Evolutionary conservation across 2,888 invertebrate genomes (phyloP), one percentile per base, ranked within the genome.

Genomic region (Protula sp.): DNA sequence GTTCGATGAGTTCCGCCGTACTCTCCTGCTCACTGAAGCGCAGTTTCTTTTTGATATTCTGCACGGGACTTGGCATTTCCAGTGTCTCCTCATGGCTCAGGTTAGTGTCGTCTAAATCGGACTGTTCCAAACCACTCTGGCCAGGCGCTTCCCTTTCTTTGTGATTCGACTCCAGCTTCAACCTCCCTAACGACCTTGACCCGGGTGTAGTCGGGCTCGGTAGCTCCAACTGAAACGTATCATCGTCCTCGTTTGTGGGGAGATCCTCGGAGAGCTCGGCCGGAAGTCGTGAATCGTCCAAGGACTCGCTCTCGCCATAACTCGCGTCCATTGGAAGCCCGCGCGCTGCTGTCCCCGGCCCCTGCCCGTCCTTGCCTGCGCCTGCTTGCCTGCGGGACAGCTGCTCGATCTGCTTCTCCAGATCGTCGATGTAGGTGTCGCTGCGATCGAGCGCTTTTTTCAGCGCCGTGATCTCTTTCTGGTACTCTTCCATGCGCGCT

Each of bases 401-500:
- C 28, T 27, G 24, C 45, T 57, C 62, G n/a, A 72, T 61, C 47
- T 74, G 70, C 28, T 69, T 64, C 65, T 77, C 69, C 26, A 79
- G 62, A 19, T 74, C 73, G 56, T 78, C 76, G 48, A 78, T 74
- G 61, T 77, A 75, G 31, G 70, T 65, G 57, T 79, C 79, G 64
- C 76, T 77, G 54, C 70, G 65, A 58, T 76, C 74, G 47, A 79
- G 62, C 9, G 78, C 78, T 55, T 73, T 74, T 48, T 76, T 71
- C 28, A 79, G 66, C 52, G 73, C 72, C 4, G 65, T 66, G 2
- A 74, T 69, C 62, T 79, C 75, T 62, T 75, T 76, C 61, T 77
- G 74, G 53, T 72, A 70, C 45, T 63, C 64, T 27, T 76, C 74
- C 30, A 78, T 58, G 58, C 78, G 75, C 2, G 72, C 59, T 62